Conservation (phyloP, 2,888 invertebrate genomes). For the Heliconius charithonia region DNA sequence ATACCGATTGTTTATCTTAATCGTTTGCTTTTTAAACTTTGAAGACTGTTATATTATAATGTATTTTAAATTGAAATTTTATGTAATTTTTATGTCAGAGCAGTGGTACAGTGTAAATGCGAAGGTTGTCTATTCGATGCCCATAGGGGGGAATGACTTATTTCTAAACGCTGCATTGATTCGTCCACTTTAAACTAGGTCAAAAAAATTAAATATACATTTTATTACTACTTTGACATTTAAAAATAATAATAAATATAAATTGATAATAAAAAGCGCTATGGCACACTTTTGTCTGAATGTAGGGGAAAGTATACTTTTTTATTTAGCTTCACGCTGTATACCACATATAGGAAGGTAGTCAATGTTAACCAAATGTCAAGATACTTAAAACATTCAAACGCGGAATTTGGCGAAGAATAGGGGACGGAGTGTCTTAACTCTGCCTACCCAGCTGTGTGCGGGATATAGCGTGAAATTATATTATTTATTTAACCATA, state of each 20-base stretch:
- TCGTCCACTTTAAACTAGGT: neutral
- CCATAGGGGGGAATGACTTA: neutral
- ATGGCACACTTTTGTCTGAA: too few relatives aligned
- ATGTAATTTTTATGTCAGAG: neutral
- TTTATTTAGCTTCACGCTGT: neutral
- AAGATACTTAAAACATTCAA: too few relatives aligned
- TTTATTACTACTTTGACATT: too few relatives aligned
- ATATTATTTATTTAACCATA: too few relatives aligned
- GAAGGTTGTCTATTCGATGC: neutral
- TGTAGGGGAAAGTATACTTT: neutral
- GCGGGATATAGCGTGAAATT: too few relatives aligned
- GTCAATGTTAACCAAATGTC: too few relatives aligned
- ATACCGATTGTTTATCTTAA: constrained; percentile 13
- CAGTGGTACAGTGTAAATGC: neutral
- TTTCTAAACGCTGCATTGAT: neutral
- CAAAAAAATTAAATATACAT: too few relatives aligned
- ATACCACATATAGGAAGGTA: neutral
- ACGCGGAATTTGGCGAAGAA: too few relatives aligned
- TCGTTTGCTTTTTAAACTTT: neutral
- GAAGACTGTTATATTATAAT: neutral
- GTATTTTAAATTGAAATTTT: neutral
- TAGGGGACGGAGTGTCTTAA: too few relatives aligned
- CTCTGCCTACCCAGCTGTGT: too few relatives aligned
- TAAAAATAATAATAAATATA: too few relatives aligned
- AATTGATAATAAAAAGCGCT: too few relatives aligned